Evolutionary conservation across 2,797 vertebrate genomes (phyloP).

Genomic region (Babyrousa celebensis): DNA sequence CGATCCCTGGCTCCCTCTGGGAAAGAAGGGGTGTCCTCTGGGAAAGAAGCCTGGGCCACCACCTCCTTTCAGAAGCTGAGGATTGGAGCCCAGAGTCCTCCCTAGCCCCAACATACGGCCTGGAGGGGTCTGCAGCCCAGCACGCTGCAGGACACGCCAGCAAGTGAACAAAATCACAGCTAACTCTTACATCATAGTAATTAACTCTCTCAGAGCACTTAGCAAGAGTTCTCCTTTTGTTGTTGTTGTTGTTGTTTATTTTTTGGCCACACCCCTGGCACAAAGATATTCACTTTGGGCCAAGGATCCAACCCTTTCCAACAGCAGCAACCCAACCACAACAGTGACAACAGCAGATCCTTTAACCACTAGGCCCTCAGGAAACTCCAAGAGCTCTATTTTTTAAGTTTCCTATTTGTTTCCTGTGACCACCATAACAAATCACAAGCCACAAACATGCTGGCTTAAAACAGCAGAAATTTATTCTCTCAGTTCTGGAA

Average conservation of each 20-base stretch:
- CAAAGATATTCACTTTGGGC: too few species aligned
- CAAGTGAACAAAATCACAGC: neutral
- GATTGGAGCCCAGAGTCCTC: neutral
- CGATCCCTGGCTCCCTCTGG: neutral
- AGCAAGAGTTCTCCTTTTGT: neutral
- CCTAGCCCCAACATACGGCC: neutral
- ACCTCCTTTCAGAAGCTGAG: neutral
- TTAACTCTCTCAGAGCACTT: too few species aligned
- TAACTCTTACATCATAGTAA: neutral
- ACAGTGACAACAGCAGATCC: too few species aligned
- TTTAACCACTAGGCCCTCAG: too few species aligned
- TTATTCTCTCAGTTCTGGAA: neutral
- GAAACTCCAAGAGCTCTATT: neutral
- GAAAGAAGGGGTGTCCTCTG: neutral
- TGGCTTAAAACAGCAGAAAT: neutral
- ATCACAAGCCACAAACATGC: neutral
- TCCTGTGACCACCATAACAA: neutral
- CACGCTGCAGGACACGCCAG: neutral
- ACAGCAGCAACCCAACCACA: too few species aligned
- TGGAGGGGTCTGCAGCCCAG: neutral
- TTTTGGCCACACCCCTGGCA: too few species aligned
- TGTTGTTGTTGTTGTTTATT: too few species aligned
- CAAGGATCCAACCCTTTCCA: too few species aligned
- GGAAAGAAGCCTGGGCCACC: neutral
- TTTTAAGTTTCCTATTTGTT: neutral